phyloP scores from a whole-genome alignment of 1,140 invertebrate species.

The Dinothrombium tinctorium region DNA sequence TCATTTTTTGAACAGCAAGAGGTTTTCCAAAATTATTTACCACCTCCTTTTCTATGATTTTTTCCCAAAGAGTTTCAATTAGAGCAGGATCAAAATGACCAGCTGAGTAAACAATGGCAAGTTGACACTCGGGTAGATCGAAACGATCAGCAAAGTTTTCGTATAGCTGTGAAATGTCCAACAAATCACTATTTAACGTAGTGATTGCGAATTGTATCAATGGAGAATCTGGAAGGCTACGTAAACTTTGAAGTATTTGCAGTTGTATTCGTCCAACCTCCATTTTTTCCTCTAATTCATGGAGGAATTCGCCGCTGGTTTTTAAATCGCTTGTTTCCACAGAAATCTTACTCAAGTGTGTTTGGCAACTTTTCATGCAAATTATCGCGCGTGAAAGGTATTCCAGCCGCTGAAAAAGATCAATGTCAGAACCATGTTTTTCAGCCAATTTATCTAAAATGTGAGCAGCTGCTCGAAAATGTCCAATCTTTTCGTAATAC shows the following conservation, averaged over 20 bases:
- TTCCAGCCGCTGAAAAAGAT: conserved; percentile 41
- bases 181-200: conserved; percentile 28
- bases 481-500: conserved; percentile 72
- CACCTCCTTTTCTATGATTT: conserved; percentile 26
- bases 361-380: conserved; percentile 66
- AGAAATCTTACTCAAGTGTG: conserved; percentile 38
- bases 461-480: conserved; percentile 74
- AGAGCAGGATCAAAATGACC: conserved; percentile 26
- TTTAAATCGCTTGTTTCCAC: conserved; percentile 20
- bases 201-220: conserved; percentile 20
- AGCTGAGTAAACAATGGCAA: conserved; percentile 30
- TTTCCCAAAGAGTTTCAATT: conserved; percentile 29
- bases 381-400: conserved; percentile 83
- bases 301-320: conserved; percentile 44
- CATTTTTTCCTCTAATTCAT: conserved; percentile 79
- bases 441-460: conserved; percentile 68
- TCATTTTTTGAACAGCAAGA: conserved; percentile 17
- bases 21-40: background rate
- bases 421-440: conserved; percentile 34
- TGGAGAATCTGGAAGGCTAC: conserved; percentile 26
- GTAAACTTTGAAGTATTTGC: conserved; percentile 36
- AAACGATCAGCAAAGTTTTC: conserved; percentile 27
- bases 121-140: conserved; percentile 26
- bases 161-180: conserved; percentile 40
- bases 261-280: conserved; percentile 55